phyloP scores from a whole-genome alignment of 1,140 invertebrate species.

The Aphaenogaster ashmeadi region DNA sequence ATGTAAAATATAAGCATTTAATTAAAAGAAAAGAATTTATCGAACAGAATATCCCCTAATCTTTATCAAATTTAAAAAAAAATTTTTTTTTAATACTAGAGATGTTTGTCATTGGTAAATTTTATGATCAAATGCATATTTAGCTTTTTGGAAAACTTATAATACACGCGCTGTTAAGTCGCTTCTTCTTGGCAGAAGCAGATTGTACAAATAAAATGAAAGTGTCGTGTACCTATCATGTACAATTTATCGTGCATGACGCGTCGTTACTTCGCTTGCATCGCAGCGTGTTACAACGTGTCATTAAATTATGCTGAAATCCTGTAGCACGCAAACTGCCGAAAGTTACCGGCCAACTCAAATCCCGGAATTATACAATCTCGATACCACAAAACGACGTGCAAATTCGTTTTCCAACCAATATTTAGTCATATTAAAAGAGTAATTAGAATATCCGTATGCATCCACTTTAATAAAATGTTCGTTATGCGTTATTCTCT shows the following conservation, averaged over 20 bases:
- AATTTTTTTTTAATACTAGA: not conserved
- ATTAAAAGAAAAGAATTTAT: not conserved
- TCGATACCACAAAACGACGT: not conserved
- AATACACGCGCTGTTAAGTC: not conserved
- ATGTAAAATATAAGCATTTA: not conserved
- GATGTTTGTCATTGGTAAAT: not conserved
- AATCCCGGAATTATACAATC: constrained; percentile 18
- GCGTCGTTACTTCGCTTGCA: constrained; percentile 48
- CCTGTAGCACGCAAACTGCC: constrained; percentile 50
- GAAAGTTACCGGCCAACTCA: constrained; percentile 46
- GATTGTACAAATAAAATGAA: constrained; percentile 48
- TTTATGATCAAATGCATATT: not conserved
- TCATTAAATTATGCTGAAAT: constrained; percentile 58
- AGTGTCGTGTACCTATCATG: constrained; percentile 56
- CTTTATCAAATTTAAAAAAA: not conserved
- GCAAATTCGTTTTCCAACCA: not conserved
- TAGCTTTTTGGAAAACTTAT: not conserved
- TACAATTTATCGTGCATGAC: constrained; percentile 56
- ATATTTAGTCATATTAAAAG: not conserved
- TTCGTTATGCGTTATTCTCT: not conserved
- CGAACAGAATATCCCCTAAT: not conserved
- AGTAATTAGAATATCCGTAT: not conserved
- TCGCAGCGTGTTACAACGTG: constrained; percentile 22
- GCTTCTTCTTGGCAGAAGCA: constrained; percentile 17
- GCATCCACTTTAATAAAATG: constrained; percentile 1